Base-by-base conservation (phyloP, 1,140 invertebrate genomes). In the Brachionus calyciflorus region DNA sequence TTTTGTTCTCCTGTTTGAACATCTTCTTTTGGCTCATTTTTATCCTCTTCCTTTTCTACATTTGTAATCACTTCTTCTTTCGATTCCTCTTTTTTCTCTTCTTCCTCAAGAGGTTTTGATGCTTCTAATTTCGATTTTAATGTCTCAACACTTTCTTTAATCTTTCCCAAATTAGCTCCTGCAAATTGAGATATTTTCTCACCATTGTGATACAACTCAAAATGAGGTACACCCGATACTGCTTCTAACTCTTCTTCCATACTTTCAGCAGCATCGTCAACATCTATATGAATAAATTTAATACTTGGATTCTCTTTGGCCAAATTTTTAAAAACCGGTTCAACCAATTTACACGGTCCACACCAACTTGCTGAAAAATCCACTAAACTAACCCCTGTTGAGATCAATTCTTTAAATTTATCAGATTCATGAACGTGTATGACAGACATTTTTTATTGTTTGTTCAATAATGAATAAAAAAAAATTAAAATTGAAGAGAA, bases 391-490 rank as follows among this genome's bases (percentile, higher is more conserved):
- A 26, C 30, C 9, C 69, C 69, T 4, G 46, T 30, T 10, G 69
- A 44, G 24, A 65, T 73, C 17, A 73, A 49, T 41, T 73, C 26
- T 37, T 73, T n/a, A 55, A 73, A 73, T 41, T 73, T 46, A 33
- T 6, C 51, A 19, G 46, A 55, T 40, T 55, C 24, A 30, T 6
- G 26, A 19, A 37, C 6, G 12, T 73, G 44, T 51, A 51, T n/a
- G 21, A 73, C 69, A 30, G 69, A 73, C 69, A 73, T 73, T 65
- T n/a, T n/a, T n/a, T n/a, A n/a, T n/a, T n/a, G n/a, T n/a, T n/a
- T n/a, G n/a, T n/a, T n/a, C n/a, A n/a, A n/a, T n/a, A n/a, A n/a
- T n/a, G n/a, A n/a, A n/a, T n/a, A n/a, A n/a, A n/a, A n/a, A n/a
- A n/a, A n/a, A n/a, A n/a, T n/a, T n/a, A n/a, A n/a, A n/a, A n/a